Evolutionary conservation across 2,113 vertebrate species (phyloP).

Genomic region (Seriola quinqueradiata): DNA sequence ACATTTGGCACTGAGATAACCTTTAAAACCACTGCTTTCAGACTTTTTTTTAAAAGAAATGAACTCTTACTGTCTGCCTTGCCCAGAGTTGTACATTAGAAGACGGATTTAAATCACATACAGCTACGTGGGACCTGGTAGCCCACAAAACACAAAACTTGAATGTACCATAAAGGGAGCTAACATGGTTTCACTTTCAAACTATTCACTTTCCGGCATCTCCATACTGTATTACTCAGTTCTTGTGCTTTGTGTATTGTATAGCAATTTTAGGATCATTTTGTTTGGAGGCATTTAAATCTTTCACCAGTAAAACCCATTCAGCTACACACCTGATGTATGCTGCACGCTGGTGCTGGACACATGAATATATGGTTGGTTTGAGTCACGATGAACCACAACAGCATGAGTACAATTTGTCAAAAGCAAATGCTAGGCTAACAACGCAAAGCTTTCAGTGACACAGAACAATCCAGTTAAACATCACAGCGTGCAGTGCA

Average conservation of each 20-base stretch:
- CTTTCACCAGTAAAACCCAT: background rate
- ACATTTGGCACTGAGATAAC: background rate
- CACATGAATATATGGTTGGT: background rate
- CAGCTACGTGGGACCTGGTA: background rate
- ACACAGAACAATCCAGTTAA: slow-evolving; percentile 10
- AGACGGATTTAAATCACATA: background rate
- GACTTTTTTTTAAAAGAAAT: background rate
- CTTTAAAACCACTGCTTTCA: slow-evolving; percentile 4
- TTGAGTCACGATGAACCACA: background rate
- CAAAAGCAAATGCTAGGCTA: background rate
- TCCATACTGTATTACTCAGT: background rate
- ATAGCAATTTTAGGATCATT: background rate
- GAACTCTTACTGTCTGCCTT: background rate
- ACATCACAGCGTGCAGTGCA: slow-evolving; percentile 8
- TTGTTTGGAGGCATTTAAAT: background rate
- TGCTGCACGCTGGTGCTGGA: background rate
- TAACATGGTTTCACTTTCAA: no score
- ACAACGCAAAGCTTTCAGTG: background rate
- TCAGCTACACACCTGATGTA: background rate
- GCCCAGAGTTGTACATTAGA: background rate
- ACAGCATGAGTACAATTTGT: background rate
- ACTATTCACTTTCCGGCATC: background rate
- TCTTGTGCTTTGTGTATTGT: background rate
- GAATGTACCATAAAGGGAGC: background rate
- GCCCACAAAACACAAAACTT: background rate